Conservation (phyloP, 2,888 invertebrate genomes). For the Hartigia nigra region DNA sequence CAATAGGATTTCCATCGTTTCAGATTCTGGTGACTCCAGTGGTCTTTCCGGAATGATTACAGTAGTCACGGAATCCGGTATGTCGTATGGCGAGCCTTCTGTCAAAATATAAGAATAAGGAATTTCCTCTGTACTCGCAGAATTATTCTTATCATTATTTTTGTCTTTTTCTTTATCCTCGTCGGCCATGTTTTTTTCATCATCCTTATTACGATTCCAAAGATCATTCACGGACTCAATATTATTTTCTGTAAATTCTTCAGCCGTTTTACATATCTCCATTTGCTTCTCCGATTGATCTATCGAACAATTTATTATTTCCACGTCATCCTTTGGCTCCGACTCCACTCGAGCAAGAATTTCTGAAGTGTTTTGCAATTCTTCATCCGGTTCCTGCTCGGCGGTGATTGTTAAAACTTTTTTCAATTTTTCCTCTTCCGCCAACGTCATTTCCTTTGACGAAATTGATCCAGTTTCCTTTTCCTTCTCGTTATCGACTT, state of each 20-base stretch:
- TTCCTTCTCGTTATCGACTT: constrained; percentile 35
- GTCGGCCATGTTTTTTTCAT: background rate
- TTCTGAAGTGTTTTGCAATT: constrained; percentile 9
- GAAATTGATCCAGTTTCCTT: constrained; percentile 26
- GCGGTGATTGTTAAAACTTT: background rate
- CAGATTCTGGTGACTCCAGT: constrained; percentile 25
- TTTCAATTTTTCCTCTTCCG: constrained; percentile 13
- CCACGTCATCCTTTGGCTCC: constrained; percentile 16
- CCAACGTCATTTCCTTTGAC: background rate
- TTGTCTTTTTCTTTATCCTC: background rate
- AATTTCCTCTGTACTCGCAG: background rate
- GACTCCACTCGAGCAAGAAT: constrained; percentile 15
- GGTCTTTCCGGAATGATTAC: constrained; percentile 55
- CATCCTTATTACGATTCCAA: background rate
- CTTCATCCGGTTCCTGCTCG: background rate
- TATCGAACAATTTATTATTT: constrained; percentile 8
- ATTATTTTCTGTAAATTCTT: constrained; percentile 6
- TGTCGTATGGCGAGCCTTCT: constrained; percentile 59
- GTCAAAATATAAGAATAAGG: constrained; percentile 49
- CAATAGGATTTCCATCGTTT: constrained; percentile 23
- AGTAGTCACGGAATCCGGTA: constrained; percentile 59
- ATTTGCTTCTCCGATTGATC: background rate
- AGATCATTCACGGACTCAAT: background rate
- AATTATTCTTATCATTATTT: background rate
- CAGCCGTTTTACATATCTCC: constrained; percentile 3